These are phyloP conservation scores for Perdita meconis DNA, from an alignment of 2,888 invertebrate genomes.

Conservation along the genomic window DNA sequence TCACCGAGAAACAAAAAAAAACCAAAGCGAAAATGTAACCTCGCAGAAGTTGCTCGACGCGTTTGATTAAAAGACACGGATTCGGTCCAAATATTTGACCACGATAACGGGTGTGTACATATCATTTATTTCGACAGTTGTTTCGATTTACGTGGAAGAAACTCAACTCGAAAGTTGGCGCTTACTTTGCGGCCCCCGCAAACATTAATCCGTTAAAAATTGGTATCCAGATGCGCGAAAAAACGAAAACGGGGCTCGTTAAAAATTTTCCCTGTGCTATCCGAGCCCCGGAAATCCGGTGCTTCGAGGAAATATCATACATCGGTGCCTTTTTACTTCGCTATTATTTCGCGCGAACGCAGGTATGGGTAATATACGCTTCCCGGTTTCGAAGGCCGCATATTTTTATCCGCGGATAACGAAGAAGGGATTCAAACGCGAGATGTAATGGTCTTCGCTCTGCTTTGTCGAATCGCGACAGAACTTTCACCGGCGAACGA, in stretches of 20 bases:
- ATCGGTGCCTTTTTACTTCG: not conserved
- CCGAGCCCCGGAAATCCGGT: not conserved
- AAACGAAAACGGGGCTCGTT: constrained; percentile 26
- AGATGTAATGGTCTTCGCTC: constrained; percentile 1
- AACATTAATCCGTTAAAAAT: constrained; percentile 44
- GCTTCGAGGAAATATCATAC: not conserved
- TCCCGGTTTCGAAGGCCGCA: not conserved
- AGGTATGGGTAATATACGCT: not conserved
- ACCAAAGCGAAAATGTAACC: too few relatives aligned
- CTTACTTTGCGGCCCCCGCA: constrained; percentile 19
- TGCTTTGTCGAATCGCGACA: not conserved
- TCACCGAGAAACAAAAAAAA: too few relatives aligned
- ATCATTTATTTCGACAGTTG: constrained; percentile 13
- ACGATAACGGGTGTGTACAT: not conserved
- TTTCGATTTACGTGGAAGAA: constrained; percentile 15
- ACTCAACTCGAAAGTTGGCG: constrained; percentile 8
- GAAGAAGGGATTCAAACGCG: constrained; percentile 1
- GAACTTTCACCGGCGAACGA: not conserved
- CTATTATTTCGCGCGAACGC: not conserved
- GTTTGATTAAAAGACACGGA: too few relatives aligned
- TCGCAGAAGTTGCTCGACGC: too few relatives aligned
- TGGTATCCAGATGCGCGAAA: not conserved
- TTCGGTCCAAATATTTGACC: too few relatives aligned
- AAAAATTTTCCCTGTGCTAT: constrained; percentile 14
- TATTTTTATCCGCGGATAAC: constrained; percentile 3